Conservation (phyloP, 2,888 invertebrate genomes). For the Spodoptera exigua region DNA sequence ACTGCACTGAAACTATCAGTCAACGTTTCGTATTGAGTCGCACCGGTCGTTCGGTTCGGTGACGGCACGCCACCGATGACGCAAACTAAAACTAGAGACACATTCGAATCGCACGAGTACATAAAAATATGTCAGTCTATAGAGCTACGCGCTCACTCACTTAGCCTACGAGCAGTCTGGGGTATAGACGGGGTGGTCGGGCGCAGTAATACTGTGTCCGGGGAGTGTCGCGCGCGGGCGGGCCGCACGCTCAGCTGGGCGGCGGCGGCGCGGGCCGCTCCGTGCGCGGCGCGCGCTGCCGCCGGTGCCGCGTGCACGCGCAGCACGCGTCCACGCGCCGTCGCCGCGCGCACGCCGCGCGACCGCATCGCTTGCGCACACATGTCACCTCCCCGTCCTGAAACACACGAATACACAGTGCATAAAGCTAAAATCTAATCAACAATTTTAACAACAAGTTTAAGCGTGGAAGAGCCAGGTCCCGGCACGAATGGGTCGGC, state of each 20-base stretch:
- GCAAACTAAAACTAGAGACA: slow-evolving; percentile 77
- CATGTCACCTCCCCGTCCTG: slow-evolving; percentile 95
- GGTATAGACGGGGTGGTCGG: slow-evolving; percentile 70
- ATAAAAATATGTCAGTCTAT: slow-evolving; percentile 87
- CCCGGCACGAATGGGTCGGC: no score
- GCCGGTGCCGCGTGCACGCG: slow-evolving; percentile 89
- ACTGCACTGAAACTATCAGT: slow-evolving; percentile 29
- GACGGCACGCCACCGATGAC: slow-evolving; percentile 56
- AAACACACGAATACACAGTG: slow-evolving; percentile 1
- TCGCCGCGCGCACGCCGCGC: slow-evolving; percentile 90
- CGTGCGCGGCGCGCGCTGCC: slow-evolving; percentile 79
- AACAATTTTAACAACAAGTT: background rate
- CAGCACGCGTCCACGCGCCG: slow-evolving; percentile 90
- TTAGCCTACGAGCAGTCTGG: slow-evolving; percentile 85
- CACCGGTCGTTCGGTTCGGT: slow-evolving; percentile 47
- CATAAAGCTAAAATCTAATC: background rate
- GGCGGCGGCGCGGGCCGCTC: slow-evolving; percentile 52
- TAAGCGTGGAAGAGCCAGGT: no score
- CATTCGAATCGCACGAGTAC: slow-evolving; percentile 85
- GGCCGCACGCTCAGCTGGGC: slow-evolving; percentile 72
- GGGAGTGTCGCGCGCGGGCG: slow-evolving; percentile 33
- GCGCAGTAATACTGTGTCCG: slow-evolving; percentile 62
- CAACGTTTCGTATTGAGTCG: slow-evolving; percentile 29
- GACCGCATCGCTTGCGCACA: slow-evolving; percentile 94
- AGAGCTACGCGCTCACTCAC: slow-evolving; percentile 83